phyloP scores from a whole-genome alignment of 2,888 invertebrate species.

The Spodoptera picta region DNA sequence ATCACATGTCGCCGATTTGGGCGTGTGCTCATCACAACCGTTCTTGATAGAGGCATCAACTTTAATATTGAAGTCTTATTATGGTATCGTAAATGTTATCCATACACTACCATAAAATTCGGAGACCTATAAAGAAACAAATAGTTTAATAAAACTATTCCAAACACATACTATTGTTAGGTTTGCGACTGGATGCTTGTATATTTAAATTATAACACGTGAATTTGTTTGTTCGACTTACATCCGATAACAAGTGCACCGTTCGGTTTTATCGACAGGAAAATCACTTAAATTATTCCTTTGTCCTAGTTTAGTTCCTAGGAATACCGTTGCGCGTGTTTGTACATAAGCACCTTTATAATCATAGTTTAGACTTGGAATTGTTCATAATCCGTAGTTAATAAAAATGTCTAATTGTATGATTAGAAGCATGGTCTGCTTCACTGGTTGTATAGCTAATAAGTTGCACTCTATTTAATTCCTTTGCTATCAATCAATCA shows the following conservation, averaged over 20 bases:
- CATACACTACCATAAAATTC: constrained; percentile 23
- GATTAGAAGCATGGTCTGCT: constrained; percentile 50
- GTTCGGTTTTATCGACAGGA: constrained; percentile 69
- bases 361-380: constrained; percentile 60
- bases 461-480: constrained; percentile 52
- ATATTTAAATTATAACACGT: constrained; percentile 63
- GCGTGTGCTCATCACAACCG: constrained; percentile 26
- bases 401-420: constrained; percentile 61
- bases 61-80: constrained; percentile 21
- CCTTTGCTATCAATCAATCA: constrained; percentile 53
- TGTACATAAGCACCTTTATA: constrained; percentile 57
- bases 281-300: constrained; percentile 66
- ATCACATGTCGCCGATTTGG: constrained; percentile 26
- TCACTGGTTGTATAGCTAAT: constrained; percentile 56
- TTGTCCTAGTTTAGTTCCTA: constrained; percentile 40
- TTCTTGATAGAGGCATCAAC: constrained; percentile 29
- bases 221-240: constrained; percentile 63
- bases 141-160: constrained; percentile 30
- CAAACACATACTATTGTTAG: constrained; percentile 32
- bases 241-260: constrained; percentile 68
- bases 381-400: constrained; percentile 60
- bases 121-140: constrained; percentile 8
- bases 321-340: constrained; percentile 53
- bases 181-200: constrained; percentile 53
- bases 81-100: constrained; percentile 26